Evolutionary conservation across 2,113 vertebrate genomes (phyloP).

Genomic region (Pelodiscus sinensis): DNA sequence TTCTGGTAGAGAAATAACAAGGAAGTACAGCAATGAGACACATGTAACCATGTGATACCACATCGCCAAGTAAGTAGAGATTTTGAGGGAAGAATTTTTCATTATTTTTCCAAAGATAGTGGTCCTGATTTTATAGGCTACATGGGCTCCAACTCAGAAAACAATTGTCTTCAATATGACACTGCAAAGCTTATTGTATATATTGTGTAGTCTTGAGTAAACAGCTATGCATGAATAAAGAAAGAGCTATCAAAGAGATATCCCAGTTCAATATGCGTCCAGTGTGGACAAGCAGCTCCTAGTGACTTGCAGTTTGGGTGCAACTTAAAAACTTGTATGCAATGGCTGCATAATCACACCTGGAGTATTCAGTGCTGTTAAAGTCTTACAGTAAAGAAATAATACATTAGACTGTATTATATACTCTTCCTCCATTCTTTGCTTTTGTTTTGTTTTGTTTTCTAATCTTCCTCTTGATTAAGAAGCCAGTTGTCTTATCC

Average conservation of each 20-base stretch:
- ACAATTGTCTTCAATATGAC: background rate
- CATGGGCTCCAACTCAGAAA: background rate
- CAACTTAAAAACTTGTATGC: background rate
- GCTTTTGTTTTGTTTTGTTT: background rate
- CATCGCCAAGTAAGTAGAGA: background rate
- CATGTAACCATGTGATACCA: background rate
- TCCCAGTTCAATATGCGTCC: background rate
- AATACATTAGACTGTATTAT: background rate
- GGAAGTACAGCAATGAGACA: background rate
- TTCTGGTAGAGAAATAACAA: background rate
- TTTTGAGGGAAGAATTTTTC: background rate
- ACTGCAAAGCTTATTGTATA: background rate
- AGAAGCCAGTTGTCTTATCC: background rate
- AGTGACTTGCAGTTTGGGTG: background rate
- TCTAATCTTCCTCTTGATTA: background rate
- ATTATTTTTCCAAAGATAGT: background rate
- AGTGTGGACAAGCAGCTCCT: background rate
- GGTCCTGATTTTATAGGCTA: background rate
- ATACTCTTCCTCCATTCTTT: background rate
- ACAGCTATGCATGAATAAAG: background rate
- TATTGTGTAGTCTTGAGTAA: background rate
- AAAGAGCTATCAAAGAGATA: background rate
- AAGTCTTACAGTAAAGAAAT: background rate
- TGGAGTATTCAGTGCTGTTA: background rate
- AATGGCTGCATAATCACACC: background rate